A percentile compares a stretch with the other conserved stretches of the same genome.
phyloP scores from a whole-genome alignment of 2,113 vertebrate species.

The Tachysurus fulvidraco region DNA sequence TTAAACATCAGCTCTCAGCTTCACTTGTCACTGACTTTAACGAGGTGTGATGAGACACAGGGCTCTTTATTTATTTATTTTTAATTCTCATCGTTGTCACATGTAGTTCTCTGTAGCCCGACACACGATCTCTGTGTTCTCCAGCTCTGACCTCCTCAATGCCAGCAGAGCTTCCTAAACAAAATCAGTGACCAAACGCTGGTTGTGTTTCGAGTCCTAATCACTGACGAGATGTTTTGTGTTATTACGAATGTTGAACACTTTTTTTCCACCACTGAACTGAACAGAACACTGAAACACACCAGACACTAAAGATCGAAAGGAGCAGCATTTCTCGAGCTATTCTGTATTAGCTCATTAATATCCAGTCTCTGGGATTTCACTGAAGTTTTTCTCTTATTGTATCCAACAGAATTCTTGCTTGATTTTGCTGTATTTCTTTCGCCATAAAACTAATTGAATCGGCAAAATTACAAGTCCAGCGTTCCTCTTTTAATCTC shows the following conservation, averaged over 20 bases:
- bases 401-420: too few relatives aligned
- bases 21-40: neutral
- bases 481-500: too few relatives aligned
- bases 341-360: neutral
- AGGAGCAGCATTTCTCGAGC: neutral
- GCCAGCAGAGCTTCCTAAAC: neutral
- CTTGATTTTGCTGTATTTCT: too few relatives aligned
- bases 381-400: too few relatives aligned
- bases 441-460: too few relatives aligned
- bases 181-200: neutral
- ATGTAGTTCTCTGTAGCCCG: neutral
- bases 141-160: neutral
- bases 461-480: too few relatives aligned
- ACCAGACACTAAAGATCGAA: neutral
- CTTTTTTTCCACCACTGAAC: neutral
- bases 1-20: neutral
- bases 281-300: neutral
- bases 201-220: neutral
- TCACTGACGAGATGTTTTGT: neutral
- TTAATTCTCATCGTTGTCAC: neutral
- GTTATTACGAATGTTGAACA: neutral
- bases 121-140: neutral
- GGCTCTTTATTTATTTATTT: neutral
- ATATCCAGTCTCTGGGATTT: too few relatives aligned
- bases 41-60: neutral